phyloP scores from a whole-genome alignment of 2,888 invertebrate species.

The Papilio elwesi region DNA sequence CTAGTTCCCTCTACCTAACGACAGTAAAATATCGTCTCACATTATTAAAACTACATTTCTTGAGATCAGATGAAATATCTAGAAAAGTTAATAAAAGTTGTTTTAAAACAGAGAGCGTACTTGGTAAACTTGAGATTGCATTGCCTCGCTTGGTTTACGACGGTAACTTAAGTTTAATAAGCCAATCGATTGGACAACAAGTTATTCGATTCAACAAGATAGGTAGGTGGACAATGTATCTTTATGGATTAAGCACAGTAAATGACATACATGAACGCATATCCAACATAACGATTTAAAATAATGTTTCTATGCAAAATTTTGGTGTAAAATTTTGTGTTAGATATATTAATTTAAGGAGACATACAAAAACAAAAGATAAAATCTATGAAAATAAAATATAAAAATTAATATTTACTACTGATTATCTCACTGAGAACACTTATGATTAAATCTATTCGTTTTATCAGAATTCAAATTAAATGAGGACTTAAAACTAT shows the following conservation, averaged over 20 bases:
- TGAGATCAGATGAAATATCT: constrained; percentile 4
- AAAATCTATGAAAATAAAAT: too few relatives aligned
- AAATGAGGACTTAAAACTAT: too few relatives aligned
- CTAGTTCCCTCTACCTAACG: too few relatives aligned
- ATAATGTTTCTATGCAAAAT: too few relatives aligned
- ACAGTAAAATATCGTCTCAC: background rate
- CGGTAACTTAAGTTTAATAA: constrained; percentile 35
- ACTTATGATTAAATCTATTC: too few relatives aligned
- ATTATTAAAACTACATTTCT: background rate
- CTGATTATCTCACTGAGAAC: too few relatives aligned
- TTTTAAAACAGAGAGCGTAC: constrained; percentile 24
- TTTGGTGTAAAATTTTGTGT: too few relatives aligned
- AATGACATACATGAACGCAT: background rate
- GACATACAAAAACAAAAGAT: too few relatives aligned
- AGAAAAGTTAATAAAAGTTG: constrained; percentile 28
- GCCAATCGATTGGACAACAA: constrained; percentile 26
- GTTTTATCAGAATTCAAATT: too few relatives aligned
- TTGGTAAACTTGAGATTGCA: constrained; percentile 27
- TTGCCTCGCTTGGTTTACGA: constrained; percentile 30
- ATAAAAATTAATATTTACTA: too few relatives aligned
- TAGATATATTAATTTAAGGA: too few relatives aligned
- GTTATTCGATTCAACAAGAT: constrained; percentile 28
- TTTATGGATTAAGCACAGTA: background rate
- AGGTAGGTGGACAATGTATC: constrained; percentile 9
- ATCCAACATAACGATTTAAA: too few relatives aligned